Conservation (phyloP, 1,140 invertebrate genomes). For the Heliconius hermathena region DNA sequence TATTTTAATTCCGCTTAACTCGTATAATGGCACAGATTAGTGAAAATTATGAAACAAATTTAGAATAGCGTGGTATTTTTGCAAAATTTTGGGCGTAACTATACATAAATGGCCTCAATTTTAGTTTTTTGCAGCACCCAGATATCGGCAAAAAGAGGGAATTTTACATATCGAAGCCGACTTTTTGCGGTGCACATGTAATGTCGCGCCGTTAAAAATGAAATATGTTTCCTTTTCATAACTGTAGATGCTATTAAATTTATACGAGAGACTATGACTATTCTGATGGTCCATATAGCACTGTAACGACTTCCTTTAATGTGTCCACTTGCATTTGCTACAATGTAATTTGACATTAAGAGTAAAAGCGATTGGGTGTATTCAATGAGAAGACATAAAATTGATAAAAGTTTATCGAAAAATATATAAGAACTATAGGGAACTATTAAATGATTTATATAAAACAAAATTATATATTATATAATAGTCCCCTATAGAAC, state of each 20-base stretch:
- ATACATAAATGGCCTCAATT: constrained; percentile 28
- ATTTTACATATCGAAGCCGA: constrained; percentile 31
- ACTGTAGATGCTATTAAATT: constrained; percentile 58
- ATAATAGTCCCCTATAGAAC: too few relatives aligned
- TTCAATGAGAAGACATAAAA: neutral
- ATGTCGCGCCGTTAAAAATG: constrained; percentile 57
- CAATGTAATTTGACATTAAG: constrained; percentile 44
- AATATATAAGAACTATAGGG: too few relatives aligned
- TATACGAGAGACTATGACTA: constrained; percentile 56
- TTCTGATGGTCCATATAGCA: constrained; percentile 61
- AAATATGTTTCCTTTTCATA: constrained; percentile 58
- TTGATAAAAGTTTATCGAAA: neutral
- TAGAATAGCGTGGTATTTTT: neutral
- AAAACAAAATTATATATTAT: too few relatives aligned
- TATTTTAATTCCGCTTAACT: neutral
- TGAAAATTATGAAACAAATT: neutral
- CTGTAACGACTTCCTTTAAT: constrained; percentile 60
- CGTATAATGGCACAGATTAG: neutral
- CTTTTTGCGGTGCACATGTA: constrained; percentile 43
- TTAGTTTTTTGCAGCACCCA: constrained; percentile 33
- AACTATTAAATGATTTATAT: too few relatives aligned
- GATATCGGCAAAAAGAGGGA: constrained; percentile 34
- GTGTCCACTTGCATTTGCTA: constrained; percentile 48
- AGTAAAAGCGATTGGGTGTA: constrained; percentile 23
- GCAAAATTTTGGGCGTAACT: neutral